Conservation (phyloP, 2,113 vertebrate species). For the Saguinus imperator region DNA sequence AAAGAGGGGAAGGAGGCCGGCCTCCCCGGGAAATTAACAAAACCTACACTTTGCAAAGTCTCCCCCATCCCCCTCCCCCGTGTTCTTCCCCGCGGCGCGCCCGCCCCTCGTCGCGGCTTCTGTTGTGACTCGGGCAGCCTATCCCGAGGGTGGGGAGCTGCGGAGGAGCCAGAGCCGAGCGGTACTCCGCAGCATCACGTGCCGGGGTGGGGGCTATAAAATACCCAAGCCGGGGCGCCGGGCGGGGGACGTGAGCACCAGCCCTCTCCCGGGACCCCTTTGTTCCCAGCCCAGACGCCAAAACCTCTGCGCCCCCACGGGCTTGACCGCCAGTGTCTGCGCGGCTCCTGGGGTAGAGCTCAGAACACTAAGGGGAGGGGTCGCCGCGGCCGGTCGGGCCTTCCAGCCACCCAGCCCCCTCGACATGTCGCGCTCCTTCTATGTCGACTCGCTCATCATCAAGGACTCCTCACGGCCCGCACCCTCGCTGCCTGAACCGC, state of each 20-base stretch:
- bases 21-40: constrained; percentile 78
- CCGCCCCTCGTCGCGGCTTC: constrained; percentile 63
- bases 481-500: constrained; percentile 83
- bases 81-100: constrained; percentile 45
- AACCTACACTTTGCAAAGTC: constrained; percentile 80
- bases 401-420: neutral
- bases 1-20: constrained; percentile 53
- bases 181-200: constrained; percentile 90
- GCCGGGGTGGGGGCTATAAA: constrained; percentile 91
- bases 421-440: constrained; percentile 97
- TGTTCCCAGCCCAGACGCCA: constrained; percentile 96
- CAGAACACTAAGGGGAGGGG: constrained; percentile 15
- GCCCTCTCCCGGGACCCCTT: constrained; percentile 98
- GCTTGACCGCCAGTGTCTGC: constrained; percentile 84
- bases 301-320: constrained; percentile 91
- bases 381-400: neutral
- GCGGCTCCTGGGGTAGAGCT: neutral
- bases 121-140: constrained; percentile 74
- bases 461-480: constrained; percentile 93
- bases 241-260: constrained; percentile 96
- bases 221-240: constrained; percentile 89
- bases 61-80: constrained; percentile 36
- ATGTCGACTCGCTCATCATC: constrained; percentile 98
- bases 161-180: constrained; percentile 87
- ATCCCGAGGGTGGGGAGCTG: constrained; percentile 82